Evolutionary conservation across 1,140 invertebrate genomes (phyloP), one percentile per base, ranked within the genome.

Genomic region (Octopus bimaculoides): DNA sequence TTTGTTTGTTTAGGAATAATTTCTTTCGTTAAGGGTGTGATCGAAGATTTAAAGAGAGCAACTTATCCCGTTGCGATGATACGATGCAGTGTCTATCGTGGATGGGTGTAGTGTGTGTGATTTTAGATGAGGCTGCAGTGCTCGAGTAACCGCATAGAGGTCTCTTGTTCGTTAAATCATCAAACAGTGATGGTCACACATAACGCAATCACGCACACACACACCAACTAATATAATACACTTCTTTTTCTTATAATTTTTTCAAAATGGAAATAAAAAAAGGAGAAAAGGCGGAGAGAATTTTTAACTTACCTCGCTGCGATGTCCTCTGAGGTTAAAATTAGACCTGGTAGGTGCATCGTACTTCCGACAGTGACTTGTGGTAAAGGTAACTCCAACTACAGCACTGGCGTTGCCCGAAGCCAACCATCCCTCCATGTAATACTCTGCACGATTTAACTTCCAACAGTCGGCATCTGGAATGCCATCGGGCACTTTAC

Each of bases 351-450:
- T 84, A 12, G 89, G 89, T 10, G 87, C 84, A 12, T 90, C 88
- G 81, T 88, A 86, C 56, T 84, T 88, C 74, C 84, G 82, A 82
- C 88, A 96, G 90, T 97, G 96, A 78, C 95, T 96, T 41, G 96
- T 96, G 54, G 97, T 98, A 91, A 97, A 98, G 56, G 97, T 98
- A 55, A 98, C 96, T 79, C 97, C 97, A 79, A 98, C 96, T 82
- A 98, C 94, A 41, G 97, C 96, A 82, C 96, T 93, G 75, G 95
- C 93, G 90, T 98, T 99, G 82, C 97, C 97, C 66, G 96, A 97
- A 75, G 97, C 96, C 86, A 99, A 90, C 97, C 97, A 99, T n/a
- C 97, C 97, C 90, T 98, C 97, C 91, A 98, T 96, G 88, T 98
- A 98, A 89, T 98, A 98, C 92, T 97, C 97, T 84, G 95, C 95